Evolutionary conservation across 92 coral and sea anemone genomes (phyloP).

Genomic region (Paragorgia papillata): DNA sequence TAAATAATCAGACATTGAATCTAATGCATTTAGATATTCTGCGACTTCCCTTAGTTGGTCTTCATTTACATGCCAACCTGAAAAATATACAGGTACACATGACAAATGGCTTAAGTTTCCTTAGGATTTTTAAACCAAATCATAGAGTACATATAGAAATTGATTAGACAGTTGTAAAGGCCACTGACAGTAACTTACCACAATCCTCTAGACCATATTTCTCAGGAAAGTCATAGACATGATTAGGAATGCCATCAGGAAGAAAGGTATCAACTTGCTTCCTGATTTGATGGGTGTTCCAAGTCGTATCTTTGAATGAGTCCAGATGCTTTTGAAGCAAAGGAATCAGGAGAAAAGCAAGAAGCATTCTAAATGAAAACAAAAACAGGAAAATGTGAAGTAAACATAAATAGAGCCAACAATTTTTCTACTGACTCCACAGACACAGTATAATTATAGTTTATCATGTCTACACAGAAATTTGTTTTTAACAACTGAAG

Average conservation of each 20-base stretch:
- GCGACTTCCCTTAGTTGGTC: conserved; percentile 34
- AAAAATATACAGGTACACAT: background rate
- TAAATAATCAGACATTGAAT: conserved; percentile 34
- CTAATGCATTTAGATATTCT: conserved; percentile 28
- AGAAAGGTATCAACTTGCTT: conserved; percentile 33
- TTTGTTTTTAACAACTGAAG: too few species aligned
- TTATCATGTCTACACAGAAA: too few species aligned
- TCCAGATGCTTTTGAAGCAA: conserved; percentile 50
- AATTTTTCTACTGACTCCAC: too few species aligned
- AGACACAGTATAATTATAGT: too few species aligned
- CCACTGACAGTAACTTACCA: conserved; percentile 28
- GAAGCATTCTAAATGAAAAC: conserved; percentile 23
- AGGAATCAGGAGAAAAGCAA: conserved; percentile 50
- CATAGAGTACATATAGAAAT: background rate
- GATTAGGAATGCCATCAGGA: conserved; percentile 54
- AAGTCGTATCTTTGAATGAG: conserved; percentile 44
- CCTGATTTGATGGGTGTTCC: conserved; percentile 50
- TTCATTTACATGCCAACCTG: conserved; percentile 42
- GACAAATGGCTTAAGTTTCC: background rate
- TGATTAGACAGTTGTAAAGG: background rate
- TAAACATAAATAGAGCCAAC: too few species aligned
- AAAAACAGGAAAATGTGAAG: conserved; percentile 9
- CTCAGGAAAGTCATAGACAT: conserved; percentile 49
- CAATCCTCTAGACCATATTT: too few species aligned
- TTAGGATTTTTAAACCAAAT: background rate